Evolutionary conservation across 2,888 invertebrate species (phyloP).

Genomic region (Caradrina clavipalpis): DNA sequence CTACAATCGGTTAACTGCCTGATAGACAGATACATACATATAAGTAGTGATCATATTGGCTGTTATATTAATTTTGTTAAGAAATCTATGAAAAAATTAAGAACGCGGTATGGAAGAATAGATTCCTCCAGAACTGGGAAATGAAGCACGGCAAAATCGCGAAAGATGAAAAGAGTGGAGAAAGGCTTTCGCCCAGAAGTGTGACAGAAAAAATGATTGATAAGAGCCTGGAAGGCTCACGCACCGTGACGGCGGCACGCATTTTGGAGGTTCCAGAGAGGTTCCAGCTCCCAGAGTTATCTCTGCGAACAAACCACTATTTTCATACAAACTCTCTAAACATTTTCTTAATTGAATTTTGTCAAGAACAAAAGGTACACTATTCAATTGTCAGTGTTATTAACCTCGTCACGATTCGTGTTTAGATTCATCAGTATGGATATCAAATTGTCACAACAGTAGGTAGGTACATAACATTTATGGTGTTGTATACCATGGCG

Average conservation of each 20-base stretch:
- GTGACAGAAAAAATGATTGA: too few relatives aligned
- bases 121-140: too few relatives aligned
- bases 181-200: too few relatives aligned
- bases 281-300: too few relatives aligned
- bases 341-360: too few relatives aligned
- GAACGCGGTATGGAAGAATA: too few relatives aligned
- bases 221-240: too few relatives aligned
- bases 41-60: background rate
- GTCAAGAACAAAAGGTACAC: too few relatives aligned
- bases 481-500: conserved; percentile 48
- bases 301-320: background rate
- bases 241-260: background rate
- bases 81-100: too few relatives aligned
- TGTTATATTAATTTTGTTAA: background rate
- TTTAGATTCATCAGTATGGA: conserved; percentile 22
- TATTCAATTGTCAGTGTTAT: conserved; percentile 14
- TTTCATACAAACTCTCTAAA: background rate
- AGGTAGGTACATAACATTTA: conserved; percentile 18
- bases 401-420: conserved; percentile 37
- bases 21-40: background rate
- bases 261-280: background rate
- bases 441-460: conserved; percentile 35
- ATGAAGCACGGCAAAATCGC: too few relatives aligned
- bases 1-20: conserved; percentile 16
- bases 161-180: too few relatives aligned